Base-by-base conservation (phyloP, 2,797 vertebrate species). In the Tachyglossus aculeatus region DNA sequence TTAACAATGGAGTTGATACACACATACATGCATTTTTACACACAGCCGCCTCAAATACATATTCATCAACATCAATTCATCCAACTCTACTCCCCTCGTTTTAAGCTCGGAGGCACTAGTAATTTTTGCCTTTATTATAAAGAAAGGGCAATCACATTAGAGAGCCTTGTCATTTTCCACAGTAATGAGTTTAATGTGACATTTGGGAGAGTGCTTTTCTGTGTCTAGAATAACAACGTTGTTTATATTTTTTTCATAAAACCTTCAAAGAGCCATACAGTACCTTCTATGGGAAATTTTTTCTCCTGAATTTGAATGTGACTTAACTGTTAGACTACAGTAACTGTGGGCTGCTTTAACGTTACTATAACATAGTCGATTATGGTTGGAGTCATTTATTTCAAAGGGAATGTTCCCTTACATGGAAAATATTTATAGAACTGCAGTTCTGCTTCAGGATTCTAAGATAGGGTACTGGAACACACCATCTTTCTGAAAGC, bases 241-340 rank as follows among this genome's bases (percentile, higher is more conserved):
- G 85, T 84, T 91, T 89, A 80, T 76, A 84, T 48, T 76, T 84
- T 80, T 78, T 76, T 78, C 25, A 87, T 78, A 72, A 74, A 73
- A 51, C 67, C 62, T 83, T 56, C 50, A 48, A 71, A 78, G 80
- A 88, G 47, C 54, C 69, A 73, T 53, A 62, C 54, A 74, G 62
- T 31, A 71, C 36, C 27, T 77, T 57, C 44, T 36, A 45, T 53
- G 33, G 67, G 59, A 52, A 48, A 72, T 81, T 78, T 77, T 67
- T 83, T 58, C 74, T 34, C 71, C 55, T n/a, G 74, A 67, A 73
- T 75, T 61, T 86, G 67, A 89, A 89, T 88, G 55, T 62, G 66
- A 89, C 74, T 84, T 90, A 92, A 90, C 88, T 87, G 78, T 74
- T 83, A 89, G 90, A 91, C 90, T 89, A 88, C 22, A 79, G 82